Conservation (phyloP, 2,888 invertebrate species). For the Phoronis australis region DNA sequence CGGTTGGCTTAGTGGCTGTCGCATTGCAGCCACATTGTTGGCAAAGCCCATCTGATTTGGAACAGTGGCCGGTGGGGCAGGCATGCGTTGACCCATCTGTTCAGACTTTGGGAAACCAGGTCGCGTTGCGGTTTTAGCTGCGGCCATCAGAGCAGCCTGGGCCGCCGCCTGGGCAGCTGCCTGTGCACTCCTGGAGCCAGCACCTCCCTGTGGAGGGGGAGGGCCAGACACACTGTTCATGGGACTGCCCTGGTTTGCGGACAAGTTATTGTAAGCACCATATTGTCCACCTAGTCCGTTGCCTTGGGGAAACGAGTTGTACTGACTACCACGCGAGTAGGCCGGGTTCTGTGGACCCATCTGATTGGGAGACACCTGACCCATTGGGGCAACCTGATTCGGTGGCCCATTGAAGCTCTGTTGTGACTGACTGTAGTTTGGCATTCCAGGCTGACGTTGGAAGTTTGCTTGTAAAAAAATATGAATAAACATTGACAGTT, state of each 20-base stretch:
- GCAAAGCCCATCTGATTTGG: not conserved
- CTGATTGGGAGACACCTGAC: too few relatives aligned
- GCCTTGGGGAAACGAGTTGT: too few relatives aligned
- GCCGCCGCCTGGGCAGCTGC: constrained; percentile 47
- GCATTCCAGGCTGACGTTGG: constrained; percentile 24
- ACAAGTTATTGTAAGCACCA: too few relatives aligned
- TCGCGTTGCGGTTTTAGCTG: constrained; percentile 34
- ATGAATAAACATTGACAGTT: not conserved
- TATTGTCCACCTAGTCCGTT: too few relatives aligned
- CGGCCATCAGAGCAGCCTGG: constrained; percentile 45
- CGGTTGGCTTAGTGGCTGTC: not conserved
- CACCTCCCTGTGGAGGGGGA: too few relatives aligned
- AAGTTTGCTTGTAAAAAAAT: constrained; percentile 25
- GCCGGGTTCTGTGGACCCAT: too few relatives aligned
- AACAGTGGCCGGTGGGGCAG: constrained; percentile 2
- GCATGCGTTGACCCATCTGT: constrained; percentile 14
- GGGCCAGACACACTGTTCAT: too few relatives aligned
- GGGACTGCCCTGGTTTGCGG: too few relatives aligned
- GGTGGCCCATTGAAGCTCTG: too few relatives aligned
- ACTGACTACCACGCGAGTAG: too few relatives aligned
- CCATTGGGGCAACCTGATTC: too few relatives aligned
- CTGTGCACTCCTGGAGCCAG: too few relatives aligned
- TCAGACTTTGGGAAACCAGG: constrained; percentile 16
- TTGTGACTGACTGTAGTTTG: constrained; percentile 18
- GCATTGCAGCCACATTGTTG: not conserved